Conservation (phyloP, 2,797 vertebrate species). For the Gobio occitaniae region DNA sequence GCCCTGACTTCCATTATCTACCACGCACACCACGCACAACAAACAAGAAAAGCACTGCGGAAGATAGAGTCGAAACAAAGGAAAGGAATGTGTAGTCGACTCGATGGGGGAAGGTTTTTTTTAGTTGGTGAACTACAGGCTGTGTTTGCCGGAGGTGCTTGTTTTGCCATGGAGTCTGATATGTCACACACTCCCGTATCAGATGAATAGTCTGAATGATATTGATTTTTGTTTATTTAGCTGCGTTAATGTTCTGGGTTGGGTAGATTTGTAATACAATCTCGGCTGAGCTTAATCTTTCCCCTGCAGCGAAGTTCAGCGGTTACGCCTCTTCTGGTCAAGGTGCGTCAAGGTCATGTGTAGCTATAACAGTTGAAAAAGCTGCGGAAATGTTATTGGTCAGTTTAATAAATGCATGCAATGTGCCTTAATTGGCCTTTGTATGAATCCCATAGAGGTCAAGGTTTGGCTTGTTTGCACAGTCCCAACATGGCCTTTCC, state of each 20-base stretch:
- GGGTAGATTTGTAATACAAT: conserved; percentile 81
- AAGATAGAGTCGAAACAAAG: conserved; percentile 66
- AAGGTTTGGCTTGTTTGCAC: background rate
- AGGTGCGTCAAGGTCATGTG: conserved; percentile 61
- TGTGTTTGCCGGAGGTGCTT: conserved; percentile 57
- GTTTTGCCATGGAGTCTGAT: conserved; percentile 66
- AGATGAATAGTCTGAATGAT: conserved; percentile 76
- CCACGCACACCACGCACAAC: conserved; percentile 78
- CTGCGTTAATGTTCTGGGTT: conserved; percentile 75
- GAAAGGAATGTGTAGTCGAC: conserved; percentile 4
- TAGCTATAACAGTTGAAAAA: background rate
- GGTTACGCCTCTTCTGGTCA: conserved; percentile 34
- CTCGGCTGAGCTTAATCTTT: conserved; percentile 60
- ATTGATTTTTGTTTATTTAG: conserved; percentile 86
- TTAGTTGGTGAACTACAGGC: conserved; percentile 32
- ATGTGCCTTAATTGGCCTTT: background rate
- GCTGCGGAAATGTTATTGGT: too few relatives aligned
- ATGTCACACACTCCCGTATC: conserved; percentile 69
- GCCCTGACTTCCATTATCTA: conserved; percentile 84
- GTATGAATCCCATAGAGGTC: background rate
- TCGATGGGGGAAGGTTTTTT: background rate
- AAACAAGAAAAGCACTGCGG: conserved; percentile 76
- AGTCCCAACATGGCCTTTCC: background rate
- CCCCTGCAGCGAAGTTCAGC: conserved; percentile 53
- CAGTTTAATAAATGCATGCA: background rate